Percentiles rank a stretch among this genome's conserved stretches.
Conservation (phyloP, 2,113 vertebrate species). For the Galeopterus variegatus region DNA sequence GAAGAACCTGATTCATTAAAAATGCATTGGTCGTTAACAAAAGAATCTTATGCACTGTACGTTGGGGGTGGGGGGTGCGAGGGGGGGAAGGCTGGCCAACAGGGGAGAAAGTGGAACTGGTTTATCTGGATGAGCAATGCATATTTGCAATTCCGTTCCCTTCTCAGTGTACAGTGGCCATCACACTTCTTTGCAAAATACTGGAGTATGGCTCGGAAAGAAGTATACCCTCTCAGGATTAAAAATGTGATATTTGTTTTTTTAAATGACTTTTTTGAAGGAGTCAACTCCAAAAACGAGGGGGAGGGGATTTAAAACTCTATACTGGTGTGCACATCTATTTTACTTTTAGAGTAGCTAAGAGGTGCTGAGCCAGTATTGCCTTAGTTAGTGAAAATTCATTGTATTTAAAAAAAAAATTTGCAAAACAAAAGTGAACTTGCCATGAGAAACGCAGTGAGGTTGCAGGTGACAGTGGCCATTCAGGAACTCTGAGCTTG, state of each 20-base stretch:
- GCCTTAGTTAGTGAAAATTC: background rate
- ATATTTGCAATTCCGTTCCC: slow-evolving; percentile 71
- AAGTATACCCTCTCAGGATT: background rate
- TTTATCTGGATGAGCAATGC: slow-evolving; percentile 75
- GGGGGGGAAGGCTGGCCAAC: no score
- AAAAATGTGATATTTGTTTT: background rate
- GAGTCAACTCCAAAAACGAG: background rate
- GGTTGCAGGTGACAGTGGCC: background rate
- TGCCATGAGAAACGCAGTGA: background rate
- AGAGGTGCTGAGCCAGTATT: background rate
- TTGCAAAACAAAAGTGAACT: background rate
- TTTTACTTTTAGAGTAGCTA: background rate
- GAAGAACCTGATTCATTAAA: slow-evolving; percentile 86
- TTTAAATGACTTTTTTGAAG: slow-evolving; percentile 44
- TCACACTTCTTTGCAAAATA: background rate
- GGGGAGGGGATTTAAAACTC: background rate
- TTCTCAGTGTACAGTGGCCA: slow-evolving; percentile 18
- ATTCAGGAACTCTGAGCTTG: background rate
- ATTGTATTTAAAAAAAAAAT: background rate
- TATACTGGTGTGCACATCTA: background rate
- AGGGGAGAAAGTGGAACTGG: slow-evolving; percentile 69
- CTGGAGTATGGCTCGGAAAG: slow-evolving; percentile 62
- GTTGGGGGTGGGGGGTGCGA: no score
- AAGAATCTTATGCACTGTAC: slow-evolving; percentile 69
- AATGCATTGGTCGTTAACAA: slow-evolving; percentile 85